Evolutionary conservation across 2,113 vertebrate species (phyloP), one percentile per base, ranked within the genome.

Genomic region (Trichechus manatus): DNA sequence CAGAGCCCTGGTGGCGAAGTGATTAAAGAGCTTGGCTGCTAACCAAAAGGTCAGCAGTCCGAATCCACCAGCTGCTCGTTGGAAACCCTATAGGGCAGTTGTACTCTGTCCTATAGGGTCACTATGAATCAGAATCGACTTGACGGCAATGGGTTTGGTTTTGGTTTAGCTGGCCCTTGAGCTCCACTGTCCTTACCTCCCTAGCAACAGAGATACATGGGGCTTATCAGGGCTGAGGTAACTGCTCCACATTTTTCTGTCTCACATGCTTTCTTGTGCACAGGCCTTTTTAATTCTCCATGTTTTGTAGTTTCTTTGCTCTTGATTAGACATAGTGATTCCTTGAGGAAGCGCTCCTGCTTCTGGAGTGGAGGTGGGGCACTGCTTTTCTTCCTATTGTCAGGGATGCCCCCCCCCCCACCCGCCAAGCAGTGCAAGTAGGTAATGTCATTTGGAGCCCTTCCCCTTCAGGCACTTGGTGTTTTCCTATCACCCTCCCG

Each of bases 301-400:
- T 13, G 39, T 29, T 84, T 53, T 66, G 36, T 39, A 77, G 50
- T 66, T 63, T 91, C 36, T 39, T 59, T 7, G 59, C 86, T 61
- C 29, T 72, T 90, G 44, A 6, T 68, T 72, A 29, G n/a, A 74
- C n/a, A 77, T 5, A 42, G 8, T 72, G 33, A 64, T 89, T 77
- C 74, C 42, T 83, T 92, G 42, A 59, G 78, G 66, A 81, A 82
- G 53, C 68, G 90, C 53, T 88, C 89, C 72, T 74, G 72, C 23
- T 64, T 53, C 23, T 47, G 4, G 19, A 17, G 31, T 39, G 42
- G 33, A 72, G 33, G 33, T 19, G 17, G 17, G 66, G 7, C 15
- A n/a, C 39, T n/a, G 44, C 27, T 36, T 61, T 80, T 77, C 36
- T 93, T 11, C 44, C 61, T 74, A 33, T 1, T 33, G 10, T 36